Base-by-base conservation (phyloP, 2,888 invertebrate genomes). In the Andrena bucephala region DNA sequence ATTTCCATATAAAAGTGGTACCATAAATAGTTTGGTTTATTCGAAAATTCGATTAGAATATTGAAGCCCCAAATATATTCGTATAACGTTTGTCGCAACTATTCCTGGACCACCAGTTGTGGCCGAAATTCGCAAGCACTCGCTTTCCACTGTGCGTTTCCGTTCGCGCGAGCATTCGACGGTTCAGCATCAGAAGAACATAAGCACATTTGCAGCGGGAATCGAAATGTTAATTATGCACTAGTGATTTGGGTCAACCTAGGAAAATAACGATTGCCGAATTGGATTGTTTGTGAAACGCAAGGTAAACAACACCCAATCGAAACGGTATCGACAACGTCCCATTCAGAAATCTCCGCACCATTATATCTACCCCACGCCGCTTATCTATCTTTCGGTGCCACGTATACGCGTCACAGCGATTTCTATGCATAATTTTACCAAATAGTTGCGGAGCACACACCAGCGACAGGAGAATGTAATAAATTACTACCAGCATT, bases 201-300 rank as follows among this genome's bases (percentile, higher is more conserved):
- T 69, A 74, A 75, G 85, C 75, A 88, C 86, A 87, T 87, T 87
- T 86, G 73, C 87, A 77, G 78, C 70, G 69, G 76, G 65, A 77
- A 77, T 83, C 57, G 88, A 88, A 88, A 88, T 84, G 88, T 87
- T 88, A 84, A 87, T 88, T 86, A 86, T 83, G 78, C 63, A 59
- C 60, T 76, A 74, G 78, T 75, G 77, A 86, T 85, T 85, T 77
- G 78, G 72, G 77, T 57, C 73, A 73, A 78, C 78, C 78, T 77
- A 81, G 80, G 77, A 75, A 81, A 84, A 72, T 84, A 81, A 84
- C 70, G 71, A 27, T 33, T 42, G 72, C 20, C 63, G 71, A n/a
- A 50, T 50, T 67, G 60, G 77, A 71, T 71, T 75, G 85, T 85
- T 85, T 85, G 77, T 54, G 69, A 62, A 68, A 76, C 85, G 78